Evolutionary conservation across 2,113 vertebrate genomes (phyloP), one percentile per base, ranked within the genome.

Genomic region (Ifrita kowaldi): DNA sequence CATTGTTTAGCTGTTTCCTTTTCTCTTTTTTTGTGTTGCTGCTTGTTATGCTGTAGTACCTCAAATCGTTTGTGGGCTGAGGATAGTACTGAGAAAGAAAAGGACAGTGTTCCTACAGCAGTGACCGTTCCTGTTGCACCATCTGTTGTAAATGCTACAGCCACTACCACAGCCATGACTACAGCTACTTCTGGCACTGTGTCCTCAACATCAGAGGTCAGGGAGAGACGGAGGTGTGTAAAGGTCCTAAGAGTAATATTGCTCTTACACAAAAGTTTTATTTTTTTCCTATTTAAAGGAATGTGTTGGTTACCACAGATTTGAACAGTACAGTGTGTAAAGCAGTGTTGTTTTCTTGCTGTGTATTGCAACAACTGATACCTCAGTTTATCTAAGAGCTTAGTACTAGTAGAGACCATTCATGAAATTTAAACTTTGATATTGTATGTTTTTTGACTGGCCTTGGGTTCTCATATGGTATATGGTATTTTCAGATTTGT

Each of bases 221-320:
- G 98, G 97, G 98, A 99, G 97, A 98, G 99, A 98, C 99, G 99
- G 98, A 99, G 99, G 99, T 99, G 97, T 98, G 98, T 98, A 98
- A 96, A 97, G 97, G 92, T 97, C 95, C 90, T 96, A 52, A 87
- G 63, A 96, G 95, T 91, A 95, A 95, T 90, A 32, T 96, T 90
- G 21, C 91, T 96, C 87, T 97, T 95, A 64, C 75, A 44, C 91
- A 63, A 87, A 93, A 83, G 80, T 92, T 87, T 24, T 21, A 7
- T 15, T 22, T 89, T 78, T 89, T 75, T 63, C 44, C 80, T 84
- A 71, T 49, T 73, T 53, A 57, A 94, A 96, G 84, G 92, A 90
- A 90, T 97, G 71, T 79, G 93, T 85, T 97, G 92, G 67, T 94
- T 96, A 65, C 79, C 44, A n/a, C 76, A 37, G 35, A 69, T 94